Evolutionary conservation across 2,797 vertebrate species (phyloP).

Genomic region (Tarsius wallacei): DNA sequence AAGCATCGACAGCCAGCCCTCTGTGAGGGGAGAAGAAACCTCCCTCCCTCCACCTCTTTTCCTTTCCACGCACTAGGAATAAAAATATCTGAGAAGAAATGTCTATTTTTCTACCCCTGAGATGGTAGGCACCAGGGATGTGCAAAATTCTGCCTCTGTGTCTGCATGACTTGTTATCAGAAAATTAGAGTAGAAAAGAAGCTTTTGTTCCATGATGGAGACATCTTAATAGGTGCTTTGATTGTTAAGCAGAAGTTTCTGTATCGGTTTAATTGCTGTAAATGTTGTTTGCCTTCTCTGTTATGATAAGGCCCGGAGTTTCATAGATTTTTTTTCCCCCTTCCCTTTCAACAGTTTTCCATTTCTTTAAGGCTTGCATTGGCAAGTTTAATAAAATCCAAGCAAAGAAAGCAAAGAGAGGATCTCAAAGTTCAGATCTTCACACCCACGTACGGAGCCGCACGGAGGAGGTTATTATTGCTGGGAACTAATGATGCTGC

Average conservation of each 20-base stretch:
- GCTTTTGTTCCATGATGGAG: conserved; percentile 71
- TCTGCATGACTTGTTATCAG: conserved; percentile 81
- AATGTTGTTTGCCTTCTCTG: conserved; percentile 82
- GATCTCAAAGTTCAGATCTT: conserved; percentile 64
- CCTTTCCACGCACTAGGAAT: background rate
- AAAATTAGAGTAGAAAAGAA: conserved; percentile 79
- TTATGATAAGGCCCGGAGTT: conserved; percentile 78
- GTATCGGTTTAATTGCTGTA: conserved; percentile 84
- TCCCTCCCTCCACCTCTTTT: background rate
- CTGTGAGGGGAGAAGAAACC: background rate
- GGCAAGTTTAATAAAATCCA: conserved; percentile 81
- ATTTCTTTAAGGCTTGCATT: conserved; percentile 31
- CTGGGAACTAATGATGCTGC: background rate
- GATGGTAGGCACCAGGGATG: background rate
- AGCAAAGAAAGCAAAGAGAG: conserved; percentile 63
- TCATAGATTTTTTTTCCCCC: background rate
- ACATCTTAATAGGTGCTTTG: conserved; percentile 86
- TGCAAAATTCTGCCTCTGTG: background rate
- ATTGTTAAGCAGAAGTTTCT: conserved; percentile 83
- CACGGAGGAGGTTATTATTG: background rate
- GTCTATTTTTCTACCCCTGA: background rate
- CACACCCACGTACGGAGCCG: background rate
- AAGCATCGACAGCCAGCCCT: background rate
- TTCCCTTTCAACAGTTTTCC: conserved; percentile 53
- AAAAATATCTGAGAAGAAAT: conserved; percentile 5